Conservation (phyloP, 2,113 vertebrate genomes). For the Aythya baeri region DNA sequence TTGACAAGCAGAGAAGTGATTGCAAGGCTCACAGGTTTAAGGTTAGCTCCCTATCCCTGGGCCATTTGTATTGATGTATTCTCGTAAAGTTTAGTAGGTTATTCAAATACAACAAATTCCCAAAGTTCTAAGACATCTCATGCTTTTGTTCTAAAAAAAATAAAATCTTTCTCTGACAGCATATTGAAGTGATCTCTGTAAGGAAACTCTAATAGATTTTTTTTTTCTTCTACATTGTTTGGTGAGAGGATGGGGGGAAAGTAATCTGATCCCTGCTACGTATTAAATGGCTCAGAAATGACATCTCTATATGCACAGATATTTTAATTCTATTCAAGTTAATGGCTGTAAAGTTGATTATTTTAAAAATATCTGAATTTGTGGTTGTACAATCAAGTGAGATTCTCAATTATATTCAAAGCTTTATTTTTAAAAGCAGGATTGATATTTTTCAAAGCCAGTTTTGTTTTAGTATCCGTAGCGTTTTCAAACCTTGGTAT, state of each 20-base stretch:
- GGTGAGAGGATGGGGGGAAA: neutral
- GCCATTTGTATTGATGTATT: neutral
- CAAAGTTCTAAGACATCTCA: neutral
- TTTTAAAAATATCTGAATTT: neutral
- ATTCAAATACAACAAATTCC: neutral
- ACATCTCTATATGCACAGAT: neutral
- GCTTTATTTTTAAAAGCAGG: neutral
- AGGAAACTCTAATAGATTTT: neutral
- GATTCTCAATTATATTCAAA: neutral
- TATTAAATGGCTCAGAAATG: neutral
- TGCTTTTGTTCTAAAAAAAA: neutral
- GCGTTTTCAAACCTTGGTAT: neutral
- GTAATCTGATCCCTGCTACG: neutral
- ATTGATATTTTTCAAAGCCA: neutral
- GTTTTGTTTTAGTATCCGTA: neutral
- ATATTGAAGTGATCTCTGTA: neutral
- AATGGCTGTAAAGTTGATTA: neutral
- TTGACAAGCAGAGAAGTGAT: neutral
- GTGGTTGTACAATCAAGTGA: neutral
- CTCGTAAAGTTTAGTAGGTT: neutral
- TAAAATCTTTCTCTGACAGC: neutral
- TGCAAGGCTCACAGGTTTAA: neutral
- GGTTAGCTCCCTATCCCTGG: neutral
- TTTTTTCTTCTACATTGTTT: neutral
- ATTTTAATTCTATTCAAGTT: neutral